Conservation (phyloP, 2,113 vertebrate species). For the Psilopogon haemacephalus region DNA sequence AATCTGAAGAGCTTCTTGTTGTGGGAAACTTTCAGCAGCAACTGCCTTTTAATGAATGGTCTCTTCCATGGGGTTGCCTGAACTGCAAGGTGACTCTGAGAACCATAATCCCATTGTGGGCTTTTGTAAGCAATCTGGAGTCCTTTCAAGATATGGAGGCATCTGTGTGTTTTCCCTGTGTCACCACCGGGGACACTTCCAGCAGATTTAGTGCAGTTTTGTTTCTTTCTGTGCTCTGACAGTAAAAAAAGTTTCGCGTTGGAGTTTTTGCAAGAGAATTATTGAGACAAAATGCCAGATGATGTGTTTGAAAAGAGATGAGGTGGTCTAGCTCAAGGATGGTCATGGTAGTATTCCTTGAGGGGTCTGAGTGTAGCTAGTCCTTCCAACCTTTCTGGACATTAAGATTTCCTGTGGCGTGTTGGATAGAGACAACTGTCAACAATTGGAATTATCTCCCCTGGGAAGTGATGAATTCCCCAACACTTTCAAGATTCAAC, state of each 20-base stretch:
- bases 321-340: neutral
- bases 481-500: neutral
- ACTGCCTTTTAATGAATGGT: neutral
- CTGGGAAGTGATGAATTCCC: neutral
- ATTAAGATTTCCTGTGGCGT: neutral
- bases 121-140: neutral
- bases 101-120: accelerated
- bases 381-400: neutral
- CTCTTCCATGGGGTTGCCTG: neutral
- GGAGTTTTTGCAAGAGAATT: neutral
- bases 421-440: neutral
- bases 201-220: neutral
- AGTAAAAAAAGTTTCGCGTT: neutral
- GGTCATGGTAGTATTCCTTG: neutral
- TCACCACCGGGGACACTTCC: neutral
- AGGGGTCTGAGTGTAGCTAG: neutral
- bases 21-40: neutral
- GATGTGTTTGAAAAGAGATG: neutral
- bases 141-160: neutral
- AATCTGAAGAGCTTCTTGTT: neutral
- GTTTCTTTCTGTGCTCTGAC: neutral
- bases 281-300: neutral
- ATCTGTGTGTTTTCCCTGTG: neutral
- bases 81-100: neutral
- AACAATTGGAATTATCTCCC: neutral